phyloP scores from a whole-genome alignment of 2,888 invertebrate genomes.

The Dynastes grantii region DNA sequence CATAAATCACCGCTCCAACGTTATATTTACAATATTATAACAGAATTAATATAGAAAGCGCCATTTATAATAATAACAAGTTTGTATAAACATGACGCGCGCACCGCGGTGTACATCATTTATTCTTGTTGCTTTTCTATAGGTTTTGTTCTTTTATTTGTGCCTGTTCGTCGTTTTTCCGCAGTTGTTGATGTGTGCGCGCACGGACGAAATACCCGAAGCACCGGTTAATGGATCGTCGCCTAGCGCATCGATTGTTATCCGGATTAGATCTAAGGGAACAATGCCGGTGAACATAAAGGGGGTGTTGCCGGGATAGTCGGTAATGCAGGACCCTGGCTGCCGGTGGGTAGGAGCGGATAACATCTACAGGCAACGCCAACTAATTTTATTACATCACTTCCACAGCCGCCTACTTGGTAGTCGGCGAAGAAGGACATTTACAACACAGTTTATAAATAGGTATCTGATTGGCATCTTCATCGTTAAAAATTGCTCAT shows the following conservation, averaged over 20 bases:
- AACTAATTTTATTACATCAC: constrained; percentile 58
- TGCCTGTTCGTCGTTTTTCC: constrained; percentile 3
- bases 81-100: constrained; percentile 9
- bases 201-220: constrained; percentile 16
- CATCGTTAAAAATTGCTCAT: constrained; percentile 20
- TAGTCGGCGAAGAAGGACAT: constrained; percentile 48
- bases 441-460: constrained; percentile 49
- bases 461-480: constrained; percentile 40
- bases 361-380: constrained; percentile 57
- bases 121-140: neutral
- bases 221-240: constrained; percentile 16
- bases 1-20: no score
- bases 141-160: neutral
- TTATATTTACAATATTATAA: neutral
- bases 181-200: neutral
- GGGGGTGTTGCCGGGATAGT: constrained; percentile 47
- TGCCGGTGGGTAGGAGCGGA: constrained; percentile 58
- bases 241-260: constrained; percentile 10
- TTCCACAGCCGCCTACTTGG: constrained; percentile 49
- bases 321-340: constrained; percentile 50
- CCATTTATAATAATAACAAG: constrained; percentile 19
- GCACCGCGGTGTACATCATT: constrained; percentile 4
- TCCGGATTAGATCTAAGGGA: constrained; percentile 41
- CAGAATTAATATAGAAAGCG: constrained; percentile 12
- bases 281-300: constrained; percentile 48